These are phyloP conservation scores for Chlorops oryzae DNA, from an alignment of 1,140 invertebrate genomes.

Conservation along the genomic window DNA sequence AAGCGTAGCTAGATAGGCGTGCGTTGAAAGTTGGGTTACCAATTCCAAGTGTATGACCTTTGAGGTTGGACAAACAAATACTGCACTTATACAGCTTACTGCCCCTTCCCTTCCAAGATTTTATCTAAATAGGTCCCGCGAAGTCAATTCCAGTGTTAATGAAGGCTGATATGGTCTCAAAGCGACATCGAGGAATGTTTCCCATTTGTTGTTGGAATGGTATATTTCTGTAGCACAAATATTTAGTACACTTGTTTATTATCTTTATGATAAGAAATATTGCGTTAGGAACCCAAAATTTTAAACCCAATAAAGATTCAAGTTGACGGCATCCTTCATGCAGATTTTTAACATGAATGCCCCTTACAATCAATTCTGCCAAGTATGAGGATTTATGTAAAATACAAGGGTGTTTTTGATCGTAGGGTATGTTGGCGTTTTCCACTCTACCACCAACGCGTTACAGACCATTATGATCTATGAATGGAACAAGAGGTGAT, in stretches of 20 bases:
- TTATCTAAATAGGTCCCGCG: too few species aligned
- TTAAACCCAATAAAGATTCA: conserved; percentile 7
- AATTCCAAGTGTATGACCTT: conserved; percentile 35
- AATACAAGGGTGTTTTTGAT: conserved; percentile 7
- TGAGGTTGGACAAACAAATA: conserved; percentile 25
- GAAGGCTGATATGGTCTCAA: not conserved
- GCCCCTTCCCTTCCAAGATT: not conserved
- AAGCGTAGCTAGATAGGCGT: conserved; percentile 32
- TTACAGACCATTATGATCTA: conserved; percentile 7
- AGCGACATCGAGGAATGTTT: too few species aligned
- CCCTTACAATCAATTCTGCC: conserved; percentile 2
- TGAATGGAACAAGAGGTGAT: not conserved
- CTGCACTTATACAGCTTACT: conserved; percentile 29
- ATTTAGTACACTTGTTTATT: conserved; percentile 6
- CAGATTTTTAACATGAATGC: conserved; percentile 3
- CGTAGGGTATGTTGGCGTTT: conserved; percentile 8
- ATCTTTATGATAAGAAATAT: not conserved
- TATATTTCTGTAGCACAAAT: conserved; percentile 1
- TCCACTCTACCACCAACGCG: conserved; percentile 11
- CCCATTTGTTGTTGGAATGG: too few species aligned
- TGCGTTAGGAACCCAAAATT: conserved; percentile 7
- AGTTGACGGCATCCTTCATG: conserved; percentile 8
- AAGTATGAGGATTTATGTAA: conserved; percentile 3
- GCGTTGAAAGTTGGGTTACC: conserved; percentile 23
- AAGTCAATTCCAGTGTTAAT: not conserved